Evolutionary conservation across 1,140 invertebrate genomes (phyloP).

Genomic region (Thaumetopoea pityocampa): DNA sequence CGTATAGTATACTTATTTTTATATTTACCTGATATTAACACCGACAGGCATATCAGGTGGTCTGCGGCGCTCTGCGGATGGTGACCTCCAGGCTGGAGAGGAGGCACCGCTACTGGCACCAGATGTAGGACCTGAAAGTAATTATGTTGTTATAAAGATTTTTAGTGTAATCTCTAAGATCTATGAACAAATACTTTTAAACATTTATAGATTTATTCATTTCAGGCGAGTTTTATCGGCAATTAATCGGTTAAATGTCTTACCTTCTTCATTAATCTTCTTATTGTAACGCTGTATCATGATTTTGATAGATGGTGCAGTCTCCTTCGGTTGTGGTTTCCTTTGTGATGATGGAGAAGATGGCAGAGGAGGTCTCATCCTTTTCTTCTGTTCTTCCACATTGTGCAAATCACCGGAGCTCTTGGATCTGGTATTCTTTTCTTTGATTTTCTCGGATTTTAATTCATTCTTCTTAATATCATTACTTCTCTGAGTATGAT

Average conservation of each 20-base stretch:
- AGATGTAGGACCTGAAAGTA: conserved; percentile 53
- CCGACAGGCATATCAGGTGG: conserved; percentile 75
- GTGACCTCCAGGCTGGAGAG: conserved; percentile 79
- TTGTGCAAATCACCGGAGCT: conserved; percentile 55
- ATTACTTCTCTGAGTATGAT: conserved; percentile 17
- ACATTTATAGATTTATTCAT: too few species aligned
- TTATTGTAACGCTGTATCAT: conserved; percentile 83
- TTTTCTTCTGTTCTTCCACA: conserved; percentile 45
- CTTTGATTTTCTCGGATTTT: conserved; percentile 20
- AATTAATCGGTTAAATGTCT: too few species aligned
- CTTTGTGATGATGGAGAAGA: conserved; percentile 75
- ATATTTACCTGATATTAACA: conserved; percentile 69
- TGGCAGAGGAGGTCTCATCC: conserved; percentile 72
- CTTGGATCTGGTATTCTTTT: conserved; percentile 30
- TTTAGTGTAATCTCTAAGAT: too few species aligned
- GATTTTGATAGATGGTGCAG: conserved; percentile 79
- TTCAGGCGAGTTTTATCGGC: too few species aligned
- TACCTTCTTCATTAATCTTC: conserved; percentile 75
- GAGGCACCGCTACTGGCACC: conserved; percentile 76
- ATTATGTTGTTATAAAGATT: background rate
- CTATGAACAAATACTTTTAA: too few species aligned
- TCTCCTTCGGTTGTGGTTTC: conserved; percentile 77
- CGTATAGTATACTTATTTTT: background rate
- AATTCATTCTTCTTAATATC: conserved; percentile 24
- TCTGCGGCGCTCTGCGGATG: conserved; percentile 75